These are phyloP conservation scores for Wasmannia auropunctata DNA, from an alignment of 1,140 invertebrate species.

Conservation along the genomic window DNA sequence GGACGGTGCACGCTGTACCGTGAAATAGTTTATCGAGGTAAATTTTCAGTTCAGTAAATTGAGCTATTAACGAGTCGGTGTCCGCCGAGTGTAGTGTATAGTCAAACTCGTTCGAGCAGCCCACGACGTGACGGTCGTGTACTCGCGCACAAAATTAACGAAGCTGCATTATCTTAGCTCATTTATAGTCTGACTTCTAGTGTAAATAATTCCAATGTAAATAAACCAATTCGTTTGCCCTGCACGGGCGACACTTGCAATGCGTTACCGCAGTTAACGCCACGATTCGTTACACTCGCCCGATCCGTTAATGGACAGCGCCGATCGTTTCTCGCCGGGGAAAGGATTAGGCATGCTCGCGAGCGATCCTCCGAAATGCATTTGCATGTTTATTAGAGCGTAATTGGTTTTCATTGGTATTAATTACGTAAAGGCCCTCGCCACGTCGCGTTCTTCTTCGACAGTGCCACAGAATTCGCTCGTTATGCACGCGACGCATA, in stretches of 20 bases:
- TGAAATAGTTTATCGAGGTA: slow-evolving; percentile 6
- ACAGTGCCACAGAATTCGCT: slow-evolving; percentile 33
- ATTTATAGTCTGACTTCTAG: background rate
- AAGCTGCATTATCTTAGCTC: background rate
- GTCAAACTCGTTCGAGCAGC: background rate
- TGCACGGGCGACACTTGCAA: background rate
- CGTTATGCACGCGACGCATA: slow-evolving; percentile 37
- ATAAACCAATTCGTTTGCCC: background rate
- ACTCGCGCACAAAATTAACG: background rate
- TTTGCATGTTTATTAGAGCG: slow-evolving; percentile 38
- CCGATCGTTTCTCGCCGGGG: background rate
- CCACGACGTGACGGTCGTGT: too few species aligned
- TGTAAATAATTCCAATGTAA: slow-evolving; percentile 20
- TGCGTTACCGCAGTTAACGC: background rate
- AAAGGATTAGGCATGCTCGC: background rate
- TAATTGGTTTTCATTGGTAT: background rate
- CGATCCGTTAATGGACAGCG: background rate
- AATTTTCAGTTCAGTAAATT: slow-evolving; percentile 5
- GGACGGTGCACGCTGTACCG: background rate
- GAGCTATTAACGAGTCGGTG: background rate
- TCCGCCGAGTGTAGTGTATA: background rate
- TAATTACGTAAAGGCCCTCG: slow-evolving; percentile 4
- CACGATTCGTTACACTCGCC: background rate
- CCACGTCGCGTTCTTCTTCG: background rate
- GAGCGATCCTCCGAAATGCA: background rate